phyloP scores from a whole-genome alignment of 23 tunicate species.

The Halocynthia aurantium region DNA sequence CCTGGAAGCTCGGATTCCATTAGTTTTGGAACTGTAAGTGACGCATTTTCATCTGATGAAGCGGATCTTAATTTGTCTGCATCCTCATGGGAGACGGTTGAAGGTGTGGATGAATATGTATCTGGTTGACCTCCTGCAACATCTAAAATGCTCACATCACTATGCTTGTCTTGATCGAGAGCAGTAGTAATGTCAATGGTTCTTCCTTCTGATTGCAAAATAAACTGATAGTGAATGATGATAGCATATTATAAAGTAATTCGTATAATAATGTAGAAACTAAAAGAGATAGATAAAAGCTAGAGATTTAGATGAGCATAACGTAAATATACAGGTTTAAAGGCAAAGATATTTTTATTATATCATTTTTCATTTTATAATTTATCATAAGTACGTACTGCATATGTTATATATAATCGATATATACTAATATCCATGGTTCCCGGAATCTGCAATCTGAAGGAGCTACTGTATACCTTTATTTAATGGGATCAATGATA shows the following conservation, averaged over 20 bases:
- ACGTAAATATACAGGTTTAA: too few species aligned
- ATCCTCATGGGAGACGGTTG: neutral
- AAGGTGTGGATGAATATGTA: slow-evolving; percentile 14
- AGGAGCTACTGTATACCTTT: too few species aligned
- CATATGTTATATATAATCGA: too few species aligned
- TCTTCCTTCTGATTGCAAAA: neutral
- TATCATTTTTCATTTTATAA: too few species aligned
- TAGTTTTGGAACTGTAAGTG: neutral
- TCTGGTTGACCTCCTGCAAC: slow-evolving; percentile 21
- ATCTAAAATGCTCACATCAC: slow-evolving; percentile 20
- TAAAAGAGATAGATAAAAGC: neutral
- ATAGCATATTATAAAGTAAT: neutral
- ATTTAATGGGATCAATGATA: too few species aligned
- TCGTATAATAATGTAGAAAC: neutral
- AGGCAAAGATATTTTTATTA: too few species aligned
- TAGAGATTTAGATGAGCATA: too few species aligned
- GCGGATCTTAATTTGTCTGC: neutral
- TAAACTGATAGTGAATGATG: neutral
- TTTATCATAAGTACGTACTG: too few species aligned
- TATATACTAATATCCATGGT: too few species aligned
- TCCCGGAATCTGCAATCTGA: too few species aligned
- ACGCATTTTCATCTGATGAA: neutral
- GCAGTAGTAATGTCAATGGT: slow-evolving; percentile 7
- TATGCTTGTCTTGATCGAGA: neutral
- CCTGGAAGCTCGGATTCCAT: neutral